Percentiles rank a stretch among this genome's conserved stretches.
These are phyloP conservation scores for Endomychus coccineus DNA, from an alignment of 2,888 invertebrate genomes.

Conservation along the genomic window DNA sequence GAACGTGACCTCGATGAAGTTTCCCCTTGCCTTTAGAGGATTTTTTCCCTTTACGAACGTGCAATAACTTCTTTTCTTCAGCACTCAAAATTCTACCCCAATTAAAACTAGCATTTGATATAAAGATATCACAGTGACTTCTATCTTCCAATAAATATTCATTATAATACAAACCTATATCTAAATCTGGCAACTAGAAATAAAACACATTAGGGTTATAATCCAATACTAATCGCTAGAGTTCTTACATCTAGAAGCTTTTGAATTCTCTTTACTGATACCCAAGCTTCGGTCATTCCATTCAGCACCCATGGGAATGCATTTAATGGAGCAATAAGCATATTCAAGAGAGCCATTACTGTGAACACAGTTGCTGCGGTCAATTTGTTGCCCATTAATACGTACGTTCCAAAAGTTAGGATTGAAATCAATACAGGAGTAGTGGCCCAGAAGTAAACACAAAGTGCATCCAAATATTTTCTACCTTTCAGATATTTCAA, in stretches of 20 bases:
- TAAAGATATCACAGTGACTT: constrained; percentile 48
- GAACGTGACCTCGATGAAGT: no score
- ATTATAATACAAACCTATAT: constrained; percentile 57
- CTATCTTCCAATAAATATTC: constrained; percentile 42
- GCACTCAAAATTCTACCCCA: constrained; percentile 48
- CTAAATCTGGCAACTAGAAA: constrained; percentile 55
- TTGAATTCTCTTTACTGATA: constrained; percentile 84
- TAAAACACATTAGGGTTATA: neutral
- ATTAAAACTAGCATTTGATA: constrained; percentile 55
- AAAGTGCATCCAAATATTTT: constrained; percentile 94
- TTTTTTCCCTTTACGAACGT: constrained; percentile 25
- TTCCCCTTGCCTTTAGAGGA: constrained; percentile 46
- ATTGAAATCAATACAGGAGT: constrained; percentile 88
- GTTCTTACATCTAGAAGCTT: constrained; percentile 64
- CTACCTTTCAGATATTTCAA: constrained; percentile 71
- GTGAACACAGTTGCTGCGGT: constrained; percentile 91
- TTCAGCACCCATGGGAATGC: constrained; percentile 98
- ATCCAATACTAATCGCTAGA: neutral
- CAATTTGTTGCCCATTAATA: constrained; percentile 67
- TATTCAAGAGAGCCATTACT: constrained; percentile 87
- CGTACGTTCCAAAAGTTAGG: constrained; percentile 73
- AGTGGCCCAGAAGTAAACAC: constrained; percentile 98
- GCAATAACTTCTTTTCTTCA: constrained; percentile 34
- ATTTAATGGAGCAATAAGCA: constrained; percentile 92
- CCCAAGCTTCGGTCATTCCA: constrained; percentile 92